Conservation (phyloP, 2,797 vertebrate species). For the Gambelia wislizenii region DNA sequence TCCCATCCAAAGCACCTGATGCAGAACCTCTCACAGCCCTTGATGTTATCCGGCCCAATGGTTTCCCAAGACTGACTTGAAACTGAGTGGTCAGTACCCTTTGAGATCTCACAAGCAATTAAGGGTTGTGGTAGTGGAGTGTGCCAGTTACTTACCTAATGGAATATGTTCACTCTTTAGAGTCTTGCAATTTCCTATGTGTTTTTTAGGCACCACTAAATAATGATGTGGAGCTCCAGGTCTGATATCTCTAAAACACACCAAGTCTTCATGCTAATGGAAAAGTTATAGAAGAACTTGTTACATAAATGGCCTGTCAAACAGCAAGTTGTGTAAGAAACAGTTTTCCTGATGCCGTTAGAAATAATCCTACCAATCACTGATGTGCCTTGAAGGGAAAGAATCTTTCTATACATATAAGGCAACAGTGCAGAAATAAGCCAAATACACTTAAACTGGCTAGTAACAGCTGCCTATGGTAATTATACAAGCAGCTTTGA, state of each 20-base stretch:
- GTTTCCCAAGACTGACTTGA: neutral
- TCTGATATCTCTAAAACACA: constrained; percentile 93
- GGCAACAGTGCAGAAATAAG: neutral
- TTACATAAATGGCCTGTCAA: neutral
- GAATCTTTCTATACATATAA: neutral
- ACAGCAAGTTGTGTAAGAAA: accelerated
- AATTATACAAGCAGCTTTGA: neutral
- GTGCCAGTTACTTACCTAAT: constrained; percentile 81
- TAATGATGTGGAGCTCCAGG: constrained; percentile 94
- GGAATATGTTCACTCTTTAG: constrained; percentile 86
- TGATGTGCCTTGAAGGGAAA: accelerated
- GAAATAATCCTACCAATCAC: accelerated
- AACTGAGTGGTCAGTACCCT: neutral
- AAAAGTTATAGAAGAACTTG: accelerated
- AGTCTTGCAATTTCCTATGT: constrained; percentile 92
- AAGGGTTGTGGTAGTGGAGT: neutral
- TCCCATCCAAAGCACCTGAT: neutral
- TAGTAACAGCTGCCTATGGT: neutral
- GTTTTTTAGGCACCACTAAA: constrained; percentile 92
- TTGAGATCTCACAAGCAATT: neutral
- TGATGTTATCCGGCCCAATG: neutral
- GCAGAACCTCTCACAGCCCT: neutral
- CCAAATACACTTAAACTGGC: neutral
- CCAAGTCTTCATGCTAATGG: constrained; percentile 88
- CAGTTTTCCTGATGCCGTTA: accelerated